These are phyloP conservation scores for Auanema freiburgensis DNA, from an alignment of 2,888 invertebrate genomes.

Conservation along the genomic window DNA sequence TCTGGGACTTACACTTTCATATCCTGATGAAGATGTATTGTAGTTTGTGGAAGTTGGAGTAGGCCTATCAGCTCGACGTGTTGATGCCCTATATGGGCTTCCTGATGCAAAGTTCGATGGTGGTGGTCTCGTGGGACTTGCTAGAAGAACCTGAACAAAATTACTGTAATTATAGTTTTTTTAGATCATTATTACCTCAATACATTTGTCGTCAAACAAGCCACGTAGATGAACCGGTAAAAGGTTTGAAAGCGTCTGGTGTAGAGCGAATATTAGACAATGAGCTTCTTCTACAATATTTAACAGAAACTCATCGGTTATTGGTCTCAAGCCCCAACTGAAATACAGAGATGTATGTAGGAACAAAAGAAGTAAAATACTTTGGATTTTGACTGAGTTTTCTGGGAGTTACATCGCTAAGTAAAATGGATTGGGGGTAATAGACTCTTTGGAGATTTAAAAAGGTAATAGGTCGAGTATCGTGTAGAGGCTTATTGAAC, in stretches of 20 bases:
- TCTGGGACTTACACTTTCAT: slow-evolving; percentile 26
- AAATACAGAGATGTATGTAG: no score
- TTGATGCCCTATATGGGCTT: slow-evolving; percentile 37
- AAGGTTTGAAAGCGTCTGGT: slow-evolving; percentile 55
- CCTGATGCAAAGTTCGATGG: slow-evolving; percentile 37
- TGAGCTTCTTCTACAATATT: slow-evolving; percentile 60
- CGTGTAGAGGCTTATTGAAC: slow-evolving; percentile 85
- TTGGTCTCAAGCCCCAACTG: slow-evolving; percentile 61
- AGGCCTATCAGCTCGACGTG: slow-evolving; percentile 26
- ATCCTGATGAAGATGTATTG: slow-evolving; percentile 8
- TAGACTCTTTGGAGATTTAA: slow-evolving; percentile 74
- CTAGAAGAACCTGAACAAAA: slow-evolving; percentile 49
- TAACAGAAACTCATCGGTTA: slow-evolving; percentile 57
- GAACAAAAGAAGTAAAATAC: no score
- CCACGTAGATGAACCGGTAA: slow-evolving; percentile 52
- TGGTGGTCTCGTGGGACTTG: slow-evolving; percentile 53
- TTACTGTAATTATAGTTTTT: slow-evolving; percentile 7
- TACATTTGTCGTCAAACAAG: slow-evolving; percentile 58
- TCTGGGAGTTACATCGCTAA: slow-evolving; percentile 86
- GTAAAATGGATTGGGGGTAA: slow-evolving; percentile 75
- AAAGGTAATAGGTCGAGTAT: slow-evolving; percentile 87
- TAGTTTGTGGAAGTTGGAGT: slow-evolving; percentile 15
- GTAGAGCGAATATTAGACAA: slow-evolving; percentile 54
- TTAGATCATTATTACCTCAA: slow-evolving; percentile 32
- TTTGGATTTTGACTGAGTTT: slow-evolving; percentile 66